Base-by-base conservation (phyloP, 2,113 vertebrate genomes). In the Alexandromys fortis region DNA sequence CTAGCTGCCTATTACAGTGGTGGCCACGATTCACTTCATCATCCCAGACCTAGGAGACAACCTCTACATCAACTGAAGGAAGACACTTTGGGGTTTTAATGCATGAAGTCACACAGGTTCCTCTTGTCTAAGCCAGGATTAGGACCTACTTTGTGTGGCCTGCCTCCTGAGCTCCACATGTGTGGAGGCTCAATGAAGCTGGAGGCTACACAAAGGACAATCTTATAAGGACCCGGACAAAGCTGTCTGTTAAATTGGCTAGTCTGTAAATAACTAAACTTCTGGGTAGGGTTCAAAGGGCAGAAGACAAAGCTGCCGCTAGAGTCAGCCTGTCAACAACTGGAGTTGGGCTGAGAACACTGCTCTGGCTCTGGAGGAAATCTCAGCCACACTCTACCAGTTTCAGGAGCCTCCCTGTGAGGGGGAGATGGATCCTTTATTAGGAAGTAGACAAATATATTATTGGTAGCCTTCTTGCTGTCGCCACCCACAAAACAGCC, bases 401-500 rank as follows among this genome's bases (percentile, higher is more conserved):
- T 81, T 94, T 92, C 61, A n/a, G 45, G 45, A 92, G 86, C 52
- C 88, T 81, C 28, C 81, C 58, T 81, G 86, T 79, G 72, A 90
- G 90, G 70, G 94, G 42, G 47, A 92, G 49, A 58, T 11, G 45
- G 92, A 61, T 82, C 89, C 86, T 88, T 95, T 92, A 95, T 90
- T 95, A 94, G 95, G 75, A 73, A 82, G 83, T 86, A 82, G 67
- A 76, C 55, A 87, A 94, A 91, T 93, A 78, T 89, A 96, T 94
- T 77, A 72, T 55, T 38, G 79, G 93, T 45, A 78, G 55, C 94
- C 90, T 78, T 96, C 90, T 78, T 91, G 63, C 73, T 95, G 86
- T 89, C 82, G 77, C 77, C 87, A 90, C 91, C 89, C 87, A 91
- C 49, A 45, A 93, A 96, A 91, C 67, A 47, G 47, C 75, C 86